phyloP scores from a whole-genome alignment of 2,888 invertebrate genomes.

The Eupithecia exiguata region DNA sequence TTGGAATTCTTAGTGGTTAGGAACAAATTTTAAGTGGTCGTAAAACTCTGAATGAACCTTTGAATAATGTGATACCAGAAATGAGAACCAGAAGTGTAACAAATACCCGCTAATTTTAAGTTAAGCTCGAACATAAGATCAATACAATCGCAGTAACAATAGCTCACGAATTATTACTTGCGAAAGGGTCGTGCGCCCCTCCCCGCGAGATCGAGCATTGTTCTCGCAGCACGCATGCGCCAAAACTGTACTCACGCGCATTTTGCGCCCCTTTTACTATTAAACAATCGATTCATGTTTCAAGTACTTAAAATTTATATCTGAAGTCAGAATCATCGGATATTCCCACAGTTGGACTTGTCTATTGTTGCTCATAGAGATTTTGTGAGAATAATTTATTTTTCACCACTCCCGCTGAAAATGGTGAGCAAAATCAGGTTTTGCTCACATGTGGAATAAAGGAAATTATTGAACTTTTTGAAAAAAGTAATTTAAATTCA shows the following conservation, averaged over 20 bases:
- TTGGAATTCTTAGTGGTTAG: conserved; percentile 13
- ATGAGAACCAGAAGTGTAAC: conserved; percentile 30
- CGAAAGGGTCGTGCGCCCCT: conserved; percentile 61
- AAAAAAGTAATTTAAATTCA: too few relatives aligned
- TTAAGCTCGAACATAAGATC: conserved; percentile 47
- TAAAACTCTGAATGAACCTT: conserved; percentile 14
- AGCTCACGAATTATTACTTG: conserved; percentile 55
- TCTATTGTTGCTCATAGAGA: background rate
- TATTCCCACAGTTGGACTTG: conserved; percentile 14
- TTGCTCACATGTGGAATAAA: too few relatives aligned
- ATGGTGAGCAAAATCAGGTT: too few relatives aligned
- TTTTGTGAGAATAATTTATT: background rate
- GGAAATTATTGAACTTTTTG: too few relatives aligned
- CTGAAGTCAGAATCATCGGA: conserved; percentile 3
- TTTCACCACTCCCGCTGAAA: too few relatives aligned
- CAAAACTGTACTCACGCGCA: conserved; percentile 51
- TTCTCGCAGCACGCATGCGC: conserved; percentile 54
- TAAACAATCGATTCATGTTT: conserved; percentile 42
- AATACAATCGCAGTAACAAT: conserved; percentile 50
- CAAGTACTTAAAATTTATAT: conserved; percentile 37
- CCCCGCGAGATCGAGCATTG: conserved; percentile 55
- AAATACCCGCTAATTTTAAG: conserved; percentile 41
- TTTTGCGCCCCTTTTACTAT: conserved; percentile 46
- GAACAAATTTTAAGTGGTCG: conserved; percentile 14
- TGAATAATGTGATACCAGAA: conserved; percentile 26